These are phyloP conservation scores for Macrophya annulata DNA, from an alignment of 2,888 invertebrate genomes.

Conservation along the genomic window DNA sequence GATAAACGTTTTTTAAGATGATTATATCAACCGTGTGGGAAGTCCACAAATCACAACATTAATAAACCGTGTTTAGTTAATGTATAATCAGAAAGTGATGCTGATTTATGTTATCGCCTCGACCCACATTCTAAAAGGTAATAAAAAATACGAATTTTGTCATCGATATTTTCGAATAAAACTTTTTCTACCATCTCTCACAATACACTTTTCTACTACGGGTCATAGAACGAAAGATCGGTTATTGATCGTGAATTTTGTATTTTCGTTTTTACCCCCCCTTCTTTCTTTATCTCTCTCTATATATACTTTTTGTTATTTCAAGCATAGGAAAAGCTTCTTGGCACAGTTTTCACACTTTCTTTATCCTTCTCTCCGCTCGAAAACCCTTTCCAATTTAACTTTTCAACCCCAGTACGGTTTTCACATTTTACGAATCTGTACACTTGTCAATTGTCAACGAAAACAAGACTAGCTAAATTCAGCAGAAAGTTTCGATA, in stretches of 20 bases:
- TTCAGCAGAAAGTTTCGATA: not conserved
- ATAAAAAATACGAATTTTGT: constrained; percentile 3
- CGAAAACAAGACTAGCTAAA: not conserved
- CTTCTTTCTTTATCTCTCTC: not conserved
- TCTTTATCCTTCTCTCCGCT: not conserved
- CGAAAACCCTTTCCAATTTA: constrained; percentile 21
- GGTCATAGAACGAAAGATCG: not conserved
- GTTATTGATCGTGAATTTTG: not conserved
- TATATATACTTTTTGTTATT: not conserved
- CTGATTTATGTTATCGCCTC: constrained; percentile 28
- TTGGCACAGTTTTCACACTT: not conserved
- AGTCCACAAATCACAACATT: not conserved
- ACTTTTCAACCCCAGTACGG: constrained; percentile 14
- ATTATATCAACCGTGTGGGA: not conserved
- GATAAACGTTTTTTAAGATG: not conserved
- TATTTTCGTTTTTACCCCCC: not conserved
- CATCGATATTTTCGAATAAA: not conserved
- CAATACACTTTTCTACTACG: not conserved
- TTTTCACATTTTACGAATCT: not conserved
- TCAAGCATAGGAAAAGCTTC: not conserved
- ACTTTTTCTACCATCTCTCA: not conserved
- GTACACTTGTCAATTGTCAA: not conserved
- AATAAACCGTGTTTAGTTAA: not conserved
- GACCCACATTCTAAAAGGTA: constrained; percentile 15
- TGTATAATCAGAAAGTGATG: not conserved